Evolutionary conservation across 2,797 vertebrate genomes (phyloP).

Genomic region (Gymnoscopelus braueri): DNA sequence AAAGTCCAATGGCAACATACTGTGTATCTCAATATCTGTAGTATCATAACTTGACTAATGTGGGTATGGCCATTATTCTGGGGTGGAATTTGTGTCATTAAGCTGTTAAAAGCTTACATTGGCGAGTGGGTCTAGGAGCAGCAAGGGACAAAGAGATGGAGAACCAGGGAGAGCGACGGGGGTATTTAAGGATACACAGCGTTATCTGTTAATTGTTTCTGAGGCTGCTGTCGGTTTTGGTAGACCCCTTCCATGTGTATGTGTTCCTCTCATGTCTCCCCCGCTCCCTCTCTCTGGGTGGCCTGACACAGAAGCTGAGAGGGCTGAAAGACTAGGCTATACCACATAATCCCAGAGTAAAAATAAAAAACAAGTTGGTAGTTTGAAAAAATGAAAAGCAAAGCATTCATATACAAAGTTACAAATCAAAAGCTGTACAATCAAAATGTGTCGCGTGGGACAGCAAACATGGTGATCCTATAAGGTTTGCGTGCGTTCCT

Average conservation of each 20-base stretch:
- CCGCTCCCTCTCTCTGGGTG: conserved; percentile 59
- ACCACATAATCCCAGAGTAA: conserved; percentile 36
- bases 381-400: not conserved
- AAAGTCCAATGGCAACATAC: too few relatives aligned
- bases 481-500: not conserved
- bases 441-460: not conserved
- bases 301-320: conserved; percentile 46
- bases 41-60: not conserved
- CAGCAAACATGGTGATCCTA: conserved; percentile 16
- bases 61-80: not conserved
- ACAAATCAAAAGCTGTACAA: conserved; percentile 2
- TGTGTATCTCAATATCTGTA: not conserved
- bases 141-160: not conserved
- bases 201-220: conserved; percentile 63
- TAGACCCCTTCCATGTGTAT: conserved; percentile 26
- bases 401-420: not conserved
- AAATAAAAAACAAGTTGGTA: conserved; percentile 1
- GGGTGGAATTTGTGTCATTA: not conserved
- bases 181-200: conserved; percentile 12
- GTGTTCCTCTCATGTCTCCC: conserved; percentile 1
- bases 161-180: too few relatives aligned
- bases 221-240: conserved; percentile 47
- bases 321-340: conserved; percentile 33
- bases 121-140: not conserved
- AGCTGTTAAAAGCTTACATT: not conserved